Conservation (phyloP, 2,888 invertebrate species). For the Stomorhina lunata region DNA sequence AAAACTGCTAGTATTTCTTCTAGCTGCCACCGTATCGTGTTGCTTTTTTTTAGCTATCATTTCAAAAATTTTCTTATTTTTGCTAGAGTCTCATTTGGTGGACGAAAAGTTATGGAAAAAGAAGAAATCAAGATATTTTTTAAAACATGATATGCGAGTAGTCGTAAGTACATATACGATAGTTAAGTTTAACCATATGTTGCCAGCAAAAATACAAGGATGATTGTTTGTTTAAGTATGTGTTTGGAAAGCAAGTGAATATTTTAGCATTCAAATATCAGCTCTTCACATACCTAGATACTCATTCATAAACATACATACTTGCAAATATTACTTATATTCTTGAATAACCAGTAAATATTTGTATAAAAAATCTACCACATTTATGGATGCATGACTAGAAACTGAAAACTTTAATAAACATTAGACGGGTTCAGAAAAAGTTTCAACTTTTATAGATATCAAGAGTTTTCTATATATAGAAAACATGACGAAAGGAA, state of each 20-base stretch:
- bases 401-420: conserved; percentile 3
- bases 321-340: conserved; percentile 4
- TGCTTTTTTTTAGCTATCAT: background rate
- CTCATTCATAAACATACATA: background rate
- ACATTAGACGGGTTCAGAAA: too few species aligned
- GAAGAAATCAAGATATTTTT: background rate
- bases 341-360: conserved; percentile 29
- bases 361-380: conserved; percentile 37
- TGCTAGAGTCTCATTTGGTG: background rate
- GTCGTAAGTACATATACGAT: background rate
- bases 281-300: background rate
- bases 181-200: conserved; percentile 12
- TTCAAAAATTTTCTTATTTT: background rate
- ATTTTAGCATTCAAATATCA: background rate
- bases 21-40: background rate
- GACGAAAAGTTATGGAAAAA: background rate
- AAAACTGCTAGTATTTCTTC: background rate
- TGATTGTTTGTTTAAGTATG: background rate
- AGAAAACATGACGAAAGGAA: too few species aligned
- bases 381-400: conserved; percentile 11
- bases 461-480: too few species aligned
- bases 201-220: background rate
- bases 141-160: background rate
- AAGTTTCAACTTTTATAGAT: too few species aligned
- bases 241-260: background rate